A percentile compares a stretch with the other conserved stretches of the same genome.
Evolutionary conservation across 2,888 invertebrate genomes (phyloP).

Genomic region (Cloeon dipterum): DNA sequence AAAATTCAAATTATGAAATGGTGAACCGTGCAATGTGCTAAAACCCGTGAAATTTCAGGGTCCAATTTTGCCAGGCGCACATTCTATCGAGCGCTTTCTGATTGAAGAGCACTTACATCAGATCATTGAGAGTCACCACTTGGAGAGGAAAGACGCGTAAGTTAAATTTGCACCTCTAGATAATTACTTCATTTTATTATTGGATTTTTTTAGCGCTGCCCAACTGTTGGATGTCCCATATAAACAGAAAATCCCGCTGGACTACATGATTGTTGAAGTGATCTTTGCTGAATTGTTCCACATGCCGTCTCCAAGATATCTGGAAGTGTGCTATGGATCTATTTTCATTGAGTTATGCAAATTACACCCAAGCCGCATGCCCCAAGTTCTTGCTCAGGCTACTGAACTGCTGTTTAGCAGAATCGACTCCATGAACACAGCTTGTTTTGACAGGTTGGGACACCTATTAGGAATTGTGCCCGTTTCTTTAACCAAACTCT

Average conservation of each 20-base stretch:
- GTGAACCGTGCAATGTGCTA: too few species aligned
- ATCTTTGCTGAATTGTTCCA: slow-evolving; percentile 87
- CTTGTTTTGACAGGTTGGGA: slow-evolving; percentile 69
- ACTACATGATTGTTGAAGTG: slow-evolving; percentile 95
- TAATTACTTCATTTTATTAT: slow-evolving; percentile 5
- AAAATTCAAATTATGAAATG: too few species aligned
- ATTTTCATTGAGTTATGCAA: slow-evolving; percentile 93
- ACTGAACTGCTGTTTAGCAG: slow-evolving; percentile 91
- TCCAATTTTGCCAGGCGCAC: slow-evolving; percentile 77
- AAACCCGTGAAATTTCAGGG: slow-evolving; percentile 20
- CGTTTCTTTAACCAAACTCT: slow-evolving; percentile 7
- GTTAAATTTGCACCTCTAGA: slow-evolving; percentile 7
- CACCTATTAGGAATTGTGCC: too few species aligned
- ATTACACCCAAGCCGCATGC: slow-evolving; percentile 88
- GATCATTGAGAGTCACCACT: slow-evolving; percentile 67
- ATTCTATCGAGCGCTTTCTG: slow-evolving; percentile 90
- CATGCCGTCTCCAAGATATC: slow-evolving; percentile 66
- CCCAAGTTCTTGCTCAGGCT: slow-evolving; percentile 87
- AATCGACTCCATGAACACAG: slow-evolving; percentile 90
- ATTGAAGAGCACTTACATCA: slow-evolving; percentile 94
- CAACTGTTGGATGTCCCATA: slow-evolving; percentile 79
- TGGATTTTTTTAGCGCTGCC: slow-evolving; percentile 36
- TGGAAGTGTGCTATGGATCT: slow-evolving; percentile 86
- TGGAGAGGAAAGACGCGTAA: slow-evolving; percentile 82
- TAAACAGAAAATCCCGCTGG: slow-evolving; percentile 82